Evolutionary conservation across 1,140 invertebrate genomes (phyloP), one percentile per base, ranked within the genome.

Genomic region (Dreissena polymorpha): DNA sequence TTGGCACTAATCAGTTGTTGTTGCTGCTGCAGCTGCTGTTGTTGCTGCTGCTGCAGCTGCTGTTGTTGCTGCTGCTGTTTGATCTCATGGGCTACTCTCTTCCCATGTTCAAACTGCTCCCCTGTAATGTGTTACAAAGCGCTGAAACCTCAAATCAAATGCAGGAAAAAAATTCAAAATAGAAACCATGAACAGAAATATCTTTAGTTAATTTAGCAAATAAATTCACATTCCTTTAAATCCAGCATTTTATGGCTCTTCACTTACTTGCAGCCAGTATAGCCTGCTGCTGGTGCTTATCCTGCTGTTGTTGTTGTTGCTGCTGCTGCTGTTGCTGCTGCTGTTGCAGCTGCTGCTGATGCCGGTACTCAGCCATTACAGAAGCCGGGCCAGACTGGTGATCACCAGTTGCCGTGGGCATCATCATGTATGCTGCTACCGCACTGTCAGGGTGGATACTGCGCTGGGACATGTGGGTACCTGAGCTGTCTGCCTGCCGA

Each of bases 71-170:
- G 51, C 29, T 65, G 74, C 60, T 67, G 51, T 18, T 60, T 50
- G 16, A 92, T 92, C 63, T 93, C 89, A 50, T 6, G 16, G 91
- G 88, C 14, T 93, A 89, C 16, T 85, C 49, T 1, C 18, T n/a
- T 29, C 13, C 79, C 79, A 21, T 82, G 79, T n/a, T 82, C 68
- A 74, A 63, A 82, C 63, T 82, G 76, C 51, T 78, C 76, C 29
- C 51, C 76, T 78, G 18, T 23, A n/a, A 23, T 39, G 39, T 5
- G 39, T 39, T 39, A 39, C 39, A 39, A 39, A 39, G 39, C 39
- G 8, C 39, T 39, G 39, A 39, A 39, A 39, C 39, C 39, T 39
- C 39, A 39, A 39, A 39, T 5, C 8, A 39, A 39, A 39, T 2
- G 8, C 39, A 39, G 39, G 8, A 39, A 39, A 2, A 8, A 39